Evolutionary conservation across 2,888 invertebrate genomes (phyloP).

Genomic region (Thecocarcelia acutangulata): DNA sequence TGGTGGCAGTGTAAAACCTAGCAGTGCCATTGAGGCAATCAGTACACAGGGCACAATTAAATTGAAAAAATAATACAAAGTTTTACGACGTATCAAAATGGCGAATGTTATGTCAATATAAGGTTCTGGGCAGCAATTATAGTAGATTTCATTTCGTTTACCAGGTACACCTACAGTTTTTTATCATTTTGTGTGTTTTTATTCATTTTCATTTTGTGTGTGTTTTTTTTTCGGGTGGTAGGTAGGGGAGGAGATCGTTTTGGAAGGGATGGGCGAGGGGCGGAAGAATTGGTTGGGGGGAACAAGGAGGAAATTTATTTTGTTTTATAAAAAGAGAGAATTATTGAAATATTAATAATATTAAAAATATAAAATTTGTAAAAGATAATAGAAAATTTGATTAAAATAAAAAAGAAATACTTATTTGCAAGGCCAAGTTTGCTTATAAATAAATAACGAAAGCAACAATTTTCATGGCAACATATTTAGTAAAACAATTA

Average conservation of each 20-base stretch:
- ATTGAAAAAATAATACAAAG: conserved; percentile 99
- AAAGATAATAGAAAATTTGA: not conserved
- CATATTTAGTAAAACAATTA: no score
- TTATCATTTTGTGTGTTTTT: conserved; percentile 57
- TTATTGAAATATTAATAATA: conserved; percentile 69
- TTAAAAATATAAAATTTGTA: conserved; percentile 20
- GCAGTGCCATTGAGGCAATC: conserved; percentile 98
- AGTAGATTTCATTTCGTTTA: conserved; percentile 95
- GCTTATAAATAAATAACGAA: not conserved
- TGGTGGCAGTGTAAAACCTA: conserved; percentile 98
- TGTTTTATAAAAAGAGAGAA: conserved; percentile 53
- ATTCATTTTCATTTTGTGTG: conserved; percentile 43
- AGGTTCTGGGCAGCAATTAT: conserved; percentile 98
- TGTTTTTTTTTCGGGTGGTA: conserved; percentile 31
- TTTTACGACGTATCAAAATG: conserved; percentile 97
- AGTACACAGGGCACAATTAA: conserved; percentile 99
- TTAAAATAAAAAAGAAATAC: not conserved
- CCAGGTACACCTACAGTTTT: conserved; percentile 90
- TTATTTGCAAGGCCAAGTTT: conserved; percentile 40
- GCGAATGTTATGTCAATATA: conserved; percentile 99
- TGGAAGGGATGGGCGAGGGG: not conserved
- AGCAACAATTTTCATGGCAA: not conserved
- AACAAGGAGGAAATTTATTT: conserved; percentile 54
- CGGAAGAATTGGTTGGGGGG: not conserved
- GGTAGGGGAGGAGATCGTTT: no score